Percentiles rank a stretch among this genome's conserved stretches.
Conservation (phyloP, 2,113 vertebrate genomes). For the Peromyscus leucopus region DNA sequence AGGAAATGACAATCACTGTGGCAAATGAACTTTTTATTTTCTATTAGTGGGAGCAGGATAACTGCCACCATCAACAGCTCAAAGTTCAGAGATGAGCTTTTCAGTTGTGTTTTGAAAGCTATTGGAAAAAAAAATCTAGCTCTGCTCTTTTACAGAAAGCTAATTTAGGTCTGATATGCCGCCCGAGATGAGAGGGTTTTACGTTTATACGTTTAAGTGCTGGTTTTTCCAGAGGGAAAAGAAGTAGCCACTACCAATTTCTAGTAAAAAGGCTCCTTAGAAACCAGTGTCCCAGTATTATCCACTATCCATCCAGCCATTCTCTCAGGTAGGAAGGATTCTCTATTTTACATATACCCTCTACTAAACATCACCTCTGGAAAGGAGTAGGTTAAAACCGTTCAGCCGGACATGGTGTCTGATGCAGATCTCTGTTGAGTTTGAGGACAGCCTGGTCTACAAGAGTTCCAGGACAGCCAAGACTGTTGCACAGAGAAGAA, state of each 20-base stretch:
- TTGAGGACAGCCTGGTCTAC: not conserved
- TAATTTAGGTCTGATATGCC: not conserved
- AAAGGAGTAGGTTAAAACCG: not conserved
- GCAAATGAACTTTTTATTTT: constrained; percentile 75
- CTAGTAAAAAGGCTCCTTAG: not conserved
- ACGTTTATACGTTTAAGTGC: not conserved
- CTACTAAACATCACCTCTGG: not conserved
- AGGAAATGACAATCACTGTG: constrained; percentile 60
- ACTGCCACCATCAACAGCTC: constrained; percentile 20
- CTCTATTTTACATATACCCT: not conserved
- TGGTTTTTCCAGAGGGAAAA: not conserved
- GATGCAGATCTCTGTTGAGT: not conserved
- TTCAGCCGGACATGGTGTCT: not conserved
- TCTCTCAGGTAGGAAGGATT: rapidly evolving
- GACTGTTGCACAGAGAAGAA: not conserved
- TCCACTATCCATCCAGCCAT: not conserved
- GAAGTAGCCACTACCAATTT: not conserved
- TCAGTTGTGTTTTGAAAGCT: not conserved
- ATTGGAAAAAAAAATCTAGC: constrained; percentile 44
- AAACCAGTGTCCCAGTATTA: not conserved
- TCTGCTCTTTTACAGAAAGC: constrained; percentile 3
- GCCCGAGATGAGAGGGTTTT: not conserved
- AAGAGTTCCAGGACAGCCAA: not conserved
- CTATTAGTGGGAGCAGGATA: constrained; percentile 63
- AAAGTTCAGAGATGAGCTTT: constrained; percentile 59